Base-by-base conservation (phyloP, 2,113 vertebrate species). In the Tetraodon nigroviridis region DNA sequence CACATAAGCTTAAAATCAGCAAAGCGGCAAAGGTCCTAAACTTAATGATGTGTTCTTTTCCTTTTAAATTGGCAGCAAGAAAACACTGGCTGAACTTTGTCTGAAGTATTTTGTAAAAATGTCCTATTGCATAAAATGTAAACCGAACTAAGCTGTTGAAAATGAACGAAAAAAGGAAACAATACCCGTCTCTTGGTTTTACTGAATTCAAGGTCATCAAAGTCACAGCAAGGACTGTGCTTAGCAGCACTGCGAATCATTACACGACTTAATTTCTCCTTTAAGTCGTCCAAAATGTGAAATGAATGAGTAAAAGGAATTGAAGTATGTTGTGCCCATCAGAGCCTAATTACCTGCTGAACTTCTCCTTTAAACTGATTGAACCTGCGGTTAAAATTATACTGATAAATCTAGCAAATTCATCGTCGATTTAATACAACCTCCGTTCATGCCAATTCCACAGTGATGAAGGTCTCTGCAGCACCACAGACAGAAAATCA, bases 381-480 rank as follows among this genome's bases (percentile, higher is more conserved):
- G 22, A 24, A 24, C 48, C 47, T 47, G 1, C 24, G 18, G 18
- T 15, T 51, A 49, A 65, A 68, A 41, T 45, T 37, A 2, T 11
- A 12, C 32, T 22, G 16, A 46, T 50, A 62, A 73, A 68, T 73
- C 75, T 44, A 47, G 47, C 29, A 51, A 61, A 58, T 69, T 65
- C 27, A 58, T 40, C 18, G 32, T 19, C 46, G 52, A 1, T 47
- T 24, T 55, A 16, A 51, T 52, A n/a, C 47, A 44, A 32, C 56
- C 22, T 71, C 17, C 40, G 7, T 55, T 41, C 0, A 10, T 37
- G 32, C 10, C 51, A 58, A 71, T 54, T 69, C 55, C 55, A 51
- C 5, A 0, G n/a, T 48, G 61, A 73, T 68, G 54, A 60, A 72
- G 46, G 64, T 27, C 61, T 49, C 3, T 1, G 42, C 27, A 55